Evolutionary conservation across 2,797 vertebrate species (phyloP).

Genomic region (Leptoclinus maculatus): DNA sequence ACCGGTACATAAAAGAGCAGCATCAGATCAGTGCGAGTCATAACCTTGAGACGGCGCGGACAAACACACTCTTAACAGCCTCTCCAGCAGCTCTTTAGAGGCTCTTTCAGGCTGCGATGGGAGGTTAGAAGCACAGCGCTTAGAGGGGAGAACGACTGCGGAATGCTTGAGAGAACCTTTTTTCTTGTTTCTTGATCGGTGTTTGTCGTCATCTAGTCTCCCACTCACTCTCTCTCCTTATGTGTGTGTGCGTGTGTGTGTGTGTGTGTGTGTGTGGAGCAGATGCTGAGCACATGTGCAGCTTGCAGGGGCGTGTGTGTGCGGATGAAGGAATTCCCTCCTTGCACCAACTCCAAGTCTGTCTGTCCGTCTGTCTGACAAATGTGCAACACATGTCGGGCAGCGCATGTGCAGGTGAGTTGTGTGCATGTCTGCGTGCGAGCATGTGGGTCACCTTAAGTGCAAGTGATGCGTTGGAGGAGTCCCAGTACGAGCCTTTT

Average conservation of each 20-base stretch:
- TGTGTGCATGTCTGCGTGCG: background rate
- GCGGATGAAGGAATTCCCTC: constrained; percentile 85
- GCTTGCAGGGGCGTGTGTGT: constrained; percentile 64
- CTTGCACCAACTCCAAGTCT: constrained; percentile 68
- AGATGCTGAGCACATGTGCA: constrained; percentile 84
- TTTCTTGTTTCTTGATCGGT: constrained; percentile 57
- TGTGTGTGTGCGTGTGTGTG: constrained; percentile 19
- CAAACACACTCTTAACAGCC: constrained; percentile 17
- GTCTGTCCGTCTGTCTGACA: constrained; percentile 61
- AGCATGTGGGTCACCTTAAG: constrained; percentile 45
- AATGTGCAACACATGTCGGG: constrained; percentile 71
- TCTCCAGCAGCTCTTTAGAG: constrained; percentile 34
- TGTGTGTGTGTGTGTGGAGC: constrained; percentile 46
- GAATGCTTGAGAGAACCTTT: constrained; percentile 49
- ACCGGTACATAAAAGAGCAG: constrained; percentile 40
- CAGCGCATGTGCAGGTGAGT: background rate
- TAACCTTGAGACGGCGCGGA: constrained; percentile 43
- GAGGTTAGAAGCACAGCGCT: constrained; percentile 51
- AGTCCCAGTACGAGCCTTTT: constrained; percentile 8
- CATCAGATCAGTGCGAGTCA: constrained; percentile 16
- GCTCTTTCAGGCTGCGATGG: constrained; percentile 30
- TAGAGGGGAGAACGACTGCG: constrained; percentile 5
- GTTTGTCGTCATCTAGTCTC: constrained; percentile 55
- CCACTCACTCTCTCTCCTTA: constrained; percentile 2
- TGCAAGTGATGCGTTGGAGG: constrained; percentile 39